Base-by-base conservation (phyloP, 1,140 invertebrate species). In the Drosophila asahinai region DNA sequence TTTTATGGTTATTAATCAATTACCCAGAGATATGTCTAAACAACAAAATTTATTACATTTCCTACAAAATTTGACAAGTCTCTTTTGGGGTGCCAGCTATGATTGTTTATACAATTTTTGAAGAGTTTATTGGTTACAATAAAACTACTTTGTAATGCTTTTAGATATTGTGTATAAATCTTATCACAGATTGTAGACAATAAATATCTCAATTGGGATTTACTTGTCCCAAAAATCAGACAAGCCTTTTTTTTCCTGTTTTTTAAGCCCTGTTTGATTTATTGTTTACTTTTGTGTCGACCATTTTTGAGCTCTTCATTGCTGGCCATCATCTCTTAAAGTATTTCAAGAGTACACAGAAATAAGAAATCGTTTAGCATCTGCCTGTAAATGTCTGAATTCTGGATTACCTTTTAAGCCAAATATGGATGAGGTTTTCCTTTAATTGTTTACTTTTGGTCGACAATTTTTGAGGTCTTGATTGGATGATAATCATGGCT, bases 1-100 rank as follows among this genome's bases (percentile, higher is more conserved):
- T 61, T 60, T 60, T 73, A 51, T 59, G 43, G 9, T 17, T 59
- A 60, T 43, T 30, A 17, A 72, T 72, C 67, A 70, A 57, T 72
- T 38, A 33, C 11, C 7, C 22, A 22, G 27, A 9, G 36, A 66
- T 47, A 33, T 61, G 30, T 66, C 51, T 42, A 19, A n/a, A 33
- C 11, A 22, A 22, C n/a, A 12, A 22, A 42, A 22, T 30, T 42
- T 22, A 73, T 72, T 59, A 49, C 57, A 73, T 40, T 42, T 72
- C 66, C 45, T 49, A n/a, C 8, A 19, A 11, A 60, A 22, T 57
- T 57, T 57, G 19, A 40, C 54, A 57, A 40, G 38, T 19, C 38
- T 2, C 7, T 15, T 55, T 51, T 55, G 40, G 11, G n/a, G 2
- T 19, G 19, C 19, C 19, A 19, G 19, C 19, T 1, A 19, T 30